A percentile compares a stretch with the other conserved stretches of the same genome.
These are phyloP conservation scores for Athalia rosae DNA, from an alignment of 2,888 invertebrate genomes.

Conservation along the genomic window DNA sequence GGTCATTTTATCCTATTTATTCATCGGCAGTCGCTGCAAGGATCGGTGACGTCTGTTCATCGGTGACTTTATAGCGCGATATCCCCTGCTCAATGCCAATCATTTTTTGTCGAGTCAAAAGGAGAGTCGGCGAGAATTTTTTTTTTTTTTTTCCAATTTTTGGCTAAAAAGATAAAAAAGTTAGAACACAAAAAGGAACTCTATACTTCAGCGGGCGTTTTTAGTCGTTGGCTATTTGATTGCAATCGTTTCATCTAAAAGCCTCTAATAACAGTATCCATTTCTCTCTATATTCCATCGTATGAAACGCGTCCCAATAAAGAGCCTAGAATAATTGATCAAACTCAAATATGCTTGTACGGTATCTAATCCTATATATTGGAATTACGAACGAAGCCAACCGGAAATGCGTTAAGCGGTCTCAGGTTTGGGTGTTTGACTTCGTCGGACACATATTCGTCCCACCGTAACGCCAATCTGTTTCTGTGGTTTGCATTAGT, in stretches of 20 bases:
- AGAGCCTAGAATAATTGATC: constrained; percentile 31
- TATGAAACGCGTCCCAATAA: constrained; percentile 4
- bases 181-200: neutral
- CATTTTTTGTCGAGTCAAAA: neutral
- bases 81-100: constrained; percentile 37
- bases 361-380: constrained; percentile 17
- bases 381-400: constrained; percentile 10
- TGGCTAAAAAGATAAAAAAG: constrained; percentile 1
- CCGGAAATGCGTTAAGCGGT: constrained; percentile 1
- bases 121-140: neutral
- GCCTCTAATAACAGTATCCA: neutral
- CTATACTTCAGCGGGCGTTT: neutral
- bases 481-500: too few species aligned
- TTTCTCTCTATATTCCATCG: neutral
- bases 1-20: too few species aligned
- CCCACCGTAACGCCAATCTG: neutral
- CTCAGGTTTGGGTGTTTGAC: neutral
- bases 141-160: constrained; percentile 6
- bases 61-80: constrained; percentile 5
- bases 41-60: neutral
- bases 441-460: constrained; percentile 8
- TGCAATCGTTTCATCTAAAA: constrained; percentile 8
- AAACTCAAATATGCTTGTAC: constrained; percentile 11
- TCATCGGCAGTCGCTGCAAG: too few species aligned
- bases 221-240: neutral